Evolutionary conservation across 2,797 vertebrate species (phyloP), one percentile per base, ranked within the genome.

Genomic region (Chlorospingus flavigularis): DNA sequence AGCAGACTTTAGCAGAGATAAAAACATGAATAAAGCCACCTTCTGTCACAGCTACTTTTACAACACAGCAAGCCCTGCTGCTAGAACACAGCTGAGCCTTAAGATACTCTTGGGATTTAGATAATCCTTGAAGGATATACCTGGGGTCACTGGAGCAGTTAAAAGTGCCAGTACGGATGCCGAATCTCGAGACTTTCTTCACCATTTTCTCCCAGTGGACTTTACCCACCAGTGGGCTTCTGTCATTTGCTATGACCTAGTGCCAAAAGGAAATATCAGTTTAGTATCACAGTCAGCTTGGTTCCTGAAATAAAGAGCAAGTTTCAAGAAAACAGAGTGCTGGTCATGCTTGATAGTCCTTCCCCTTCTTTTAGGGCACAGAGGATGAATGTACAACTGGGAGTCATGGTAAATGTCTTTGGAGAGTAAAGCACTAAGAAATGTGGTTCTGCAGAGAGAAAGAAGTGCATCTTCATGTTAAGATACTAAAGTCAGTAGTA

Each of bases 131-230:
- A 70, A 71, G 90, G 89, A 90, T 97, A 96, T 94, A 99, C 99
- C 99, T 99, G 96, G 98, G 98, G 92, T 99, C 99, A 97, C 97
- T 99, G 74, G 99, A 99, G 95, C 99, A 99, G 98, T 99, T 99
- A 82, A 99, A 99, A 76, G 98, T 99, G 96, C 99, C 99, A 16
- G 99, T 99, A 88, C 99, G 98, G 96, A 99, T 99, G 88, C 99
- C 99, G 84, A 99, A 99, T 97, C 98, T 98, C 45, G 99, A 99
- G 13, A 99, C 99, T 94, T 99, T 99, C 98, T 99, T 99, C 65
- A 99, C 99, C 99, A 99, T 99, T 96, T 99, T 99, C 84, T 98
- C 98, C 99, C 99, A 99, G 96, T 98, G 99, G 81, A 98, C 98
- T 96, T 98, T 98, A 95, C 98, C 98, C 91, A 99, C 98, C 90